phyloP scores from a whole-genome alignment of 2,888 invertebrate species.

The Noctua janthina region DNA sequence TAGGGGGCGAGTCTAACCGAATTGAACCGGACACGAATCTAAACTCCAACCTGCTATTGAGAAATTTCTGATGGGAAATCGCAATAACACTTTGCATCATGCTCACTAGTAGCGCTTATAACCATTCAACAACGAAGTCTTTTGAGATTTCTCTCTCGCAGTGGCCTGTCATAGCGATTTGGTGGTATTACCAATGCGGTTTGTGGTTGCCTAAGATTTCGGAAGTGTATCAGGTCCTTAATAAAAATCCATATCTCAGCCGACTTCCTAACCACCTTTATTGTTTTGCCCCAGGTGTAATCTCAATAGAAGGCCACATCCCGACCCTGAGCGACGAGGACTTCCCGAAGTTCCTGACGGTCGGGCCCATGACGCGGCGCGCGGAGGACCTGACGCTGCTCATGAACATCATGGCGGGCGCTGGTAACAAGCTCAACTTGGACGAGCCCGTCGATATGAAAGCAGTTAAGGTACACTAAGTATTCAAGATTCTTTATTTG shows the following conservation, averaged over 20 bases:
- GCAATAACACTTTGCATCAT: too few relatives aligned
- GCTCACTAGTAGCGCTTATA: too few relatives aligned
- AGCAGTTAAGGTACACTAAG: conserved; percentile 80
- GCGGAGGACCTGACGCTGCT: conserved; percentile 94
- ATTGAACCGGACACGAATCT: too few relatives aligned
- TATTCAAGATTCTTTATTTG: background rate
- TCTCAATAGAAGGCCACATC: conserved; percentile 91
- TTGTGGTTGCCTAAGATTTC: background rate
- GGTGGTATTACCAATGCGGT: too few relatives aligned
- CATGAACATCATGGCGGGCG: conserved; percentile 91
- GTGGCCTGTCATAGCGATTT: too few relatives aligned
- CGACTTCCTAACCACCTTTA: background rate
- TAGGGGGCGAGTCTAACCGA: too few relatives aligned
- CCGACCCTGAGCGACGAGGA: conserved; percentile 88
- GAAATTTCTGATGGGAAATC: too few relatives aligned
- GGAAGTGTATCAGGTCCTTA: background rate
- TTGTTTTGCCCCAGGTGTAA: conserved; percentile 81
- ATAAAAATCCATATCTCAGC: background rate
- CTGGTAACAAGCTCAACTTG: conserved; percentile 83
- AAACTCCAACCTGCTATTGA: too few relatives aligned
- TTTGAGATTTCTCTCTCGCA: too few relatives aligned
- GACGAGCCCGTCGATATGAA: conserved; percentile 87
- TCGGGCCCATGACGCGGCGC: conserved; percentile 95
- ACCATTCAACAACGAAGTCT: too few relatives aligned
- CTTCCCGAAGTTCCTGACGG: conserved; percentile 88